These are phyloP conservation scores for Esperia sulphurella DNA, from an alignment of 2,888 invertebrate species.

Conservation along the genomic window DNA sequence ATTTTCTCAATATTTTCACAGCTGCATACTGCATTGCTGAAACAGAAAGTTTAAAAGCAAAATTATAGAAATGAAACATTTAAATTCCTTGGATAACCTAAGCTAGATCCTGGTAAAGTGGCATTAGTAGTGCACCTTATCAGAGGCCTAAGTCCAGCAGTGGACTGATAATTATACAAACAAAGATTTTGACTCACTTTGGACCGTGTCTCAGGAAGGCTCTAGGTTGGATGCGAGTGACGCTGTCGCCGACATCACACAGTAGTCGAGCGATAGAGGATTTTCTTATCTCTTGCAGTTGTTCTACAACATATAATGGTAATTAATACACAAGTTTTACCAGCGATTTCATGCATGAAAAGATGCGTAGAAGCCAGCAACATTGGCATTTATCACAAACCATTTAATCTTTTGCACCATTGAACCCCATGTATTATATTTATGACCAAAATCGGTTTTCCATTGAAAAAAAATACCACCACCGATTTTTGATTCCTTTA, in stretches of 20 bases:
- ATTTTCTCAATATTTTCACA: conserved; percentile 30
- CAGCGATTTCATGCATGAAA: too few relatives aligned
- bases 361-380: too few relatives aligned
- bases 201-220: conserved; percentile 36
- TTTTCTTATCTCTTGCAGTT: conserved; percentile 48
- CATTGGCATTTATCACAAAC: too few relatives aligned
- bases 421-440: too few relatives aligned
- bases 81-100: neutral
- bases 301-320: conserved; percentile 32
- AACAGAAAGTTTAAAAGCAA: conserved; percentile 21
- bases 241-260: conserved; percentile 45
- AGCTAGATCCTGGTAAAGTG: neutral
- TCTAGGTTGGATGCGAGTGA: conserved; percentile 43
- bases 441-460: too few relatives aligned
- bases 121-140: too few relatives aligned
- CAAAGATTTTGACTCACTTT: conserved; percentile 24
- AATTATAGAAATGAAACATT: too few relatives aligned
- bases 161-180: too few relatives aligned
- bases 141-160: too few relatives aligned
- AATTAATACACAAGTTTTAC: neutral
- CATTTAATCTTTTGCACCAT: too few relatives aligned
- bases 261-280: conserved; percentile 37
- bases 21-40: conserved; percentile 31
- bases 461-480: too few relatives aligned
- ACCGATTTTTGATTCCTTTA: too few relatives aligned